These are phyloP conservation scores for Anolis sagrei DNA, from an alignment of 2,113 vertebrate species.

Conservation along the genomic window DNA sequence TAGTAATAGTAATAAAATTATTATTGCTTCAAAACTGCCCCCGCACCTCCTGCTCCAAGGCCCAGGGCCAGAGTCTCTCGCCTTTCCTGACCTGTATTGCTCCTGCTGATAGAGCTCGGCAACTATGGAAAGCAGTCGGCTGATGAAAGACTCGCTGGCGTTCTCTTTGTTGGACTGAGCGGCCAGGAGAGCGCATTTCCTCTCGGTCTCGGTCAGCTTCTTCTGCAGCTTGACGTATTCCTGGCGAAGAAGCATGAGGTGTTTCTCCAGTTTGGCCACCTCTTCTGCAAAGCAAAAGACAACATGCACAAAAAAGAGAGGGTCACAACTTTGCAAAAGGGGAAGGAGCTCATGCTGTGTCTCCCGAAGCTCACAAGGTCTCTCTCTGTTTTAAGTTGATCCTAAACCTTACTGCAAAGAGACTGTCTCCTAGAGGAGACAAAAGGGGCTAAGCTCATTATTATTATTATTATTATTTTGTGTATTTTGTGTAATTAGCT, in stretches of 20 bases:
- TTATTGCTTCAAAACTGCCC: too few relatives aligned
- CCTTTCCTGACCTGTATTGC: constrained; percentile 89
- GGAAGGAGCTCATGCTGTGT: background rate
- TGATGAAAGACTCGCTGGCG: constrained; percentile 91
- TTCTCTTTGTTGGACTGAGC: constrained; percentile 84
- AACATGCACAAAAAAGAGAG: background rate
- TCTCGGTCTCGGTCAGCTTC: constrained; percentile 93
- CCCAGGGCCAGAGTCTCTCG: too few relatives aligned
- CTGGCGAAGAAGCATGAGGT: constrained; percentile 95
- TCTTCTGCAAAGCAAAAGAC: constrained; percentile 84
- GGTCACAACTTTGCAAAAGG: background rate
- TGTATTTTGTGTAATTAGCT: too few relatives aligned
- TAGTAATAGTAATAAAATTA: too few relatives aligned
- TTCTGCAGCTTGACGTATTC: constrained; percentile 99
- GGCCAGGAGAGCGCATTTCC: constrained; percentile 87
- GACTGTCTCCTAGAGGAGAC: background rate
- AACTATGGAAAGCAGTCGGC: constrained; percentile 90
- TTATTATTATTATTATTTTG: too few relatives aligned
- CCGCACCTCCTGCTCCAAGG: too few relatives aligned
- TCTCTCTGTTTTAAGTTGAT: background rate
- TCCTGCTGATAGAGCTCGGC: constrained; percentile 92
- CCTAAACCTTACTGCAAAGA: background rate
- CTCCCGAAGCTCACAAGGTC: too few relatives aligned
- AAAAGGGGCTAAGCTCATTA: too few relatives aligned
- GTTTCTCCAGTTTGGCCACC: constrained; percentile 99